Evolutionary conservation across 1,140 invertebrate species (phyloP).

Genomic region (Panagrolaimus sp.): DNA sequence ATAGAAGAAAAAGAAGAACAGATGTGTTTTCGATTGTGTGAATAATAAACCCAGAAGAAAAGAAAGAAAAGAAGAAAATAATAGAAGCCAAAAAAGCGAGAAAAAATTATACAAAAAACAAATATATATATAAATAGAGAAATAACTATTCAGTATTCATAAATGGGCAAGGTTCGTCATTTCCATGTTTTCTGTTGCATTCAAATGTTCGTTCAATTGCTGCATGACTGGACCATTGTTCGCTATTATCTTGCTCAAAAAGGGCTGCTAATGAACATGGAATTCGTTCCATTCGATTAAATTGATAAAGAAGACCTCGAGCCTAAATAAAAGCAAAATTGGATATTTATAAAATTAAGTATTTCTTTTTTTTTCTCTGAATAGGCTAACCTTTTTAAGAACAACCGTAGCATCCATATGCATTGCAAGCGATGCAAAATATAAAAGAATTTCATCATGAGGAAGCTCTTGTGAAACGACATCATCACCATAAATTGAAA

Average conservation of each 20-base stretch:
- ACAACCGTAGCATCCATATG: conserved; percentile 89
- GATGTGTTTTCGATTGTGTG: too few species aligned
- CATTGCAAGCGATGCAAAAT: conserved; percentile 88
- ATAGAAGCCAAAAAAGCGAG: too few species aligned
- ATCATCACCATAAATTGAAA: conserved; percentile 79
- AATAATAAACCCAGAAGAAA: too few species aligned
- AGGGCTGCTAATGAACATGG: conserved; percentile 80
- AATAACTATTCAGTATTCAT: conserved; percentile 9
- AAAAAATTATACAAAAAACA: too few species aligned
- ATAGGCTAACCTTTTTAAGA: conserved; percentile 68
- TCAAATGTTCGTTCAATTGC: conserved; percentile 33
- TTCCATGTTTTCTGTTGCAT: conserved; percentile 42
- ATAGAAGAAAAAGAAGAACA: too few species aligned
- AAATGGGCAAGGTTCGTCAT: conserved; percentile 43
- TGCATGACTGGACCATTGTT: conserved; percentile 51
- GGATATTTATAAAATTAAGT: neutral
- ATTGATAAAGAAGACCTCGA: conserved; percentile 79
- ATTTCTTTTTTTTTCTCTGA: neutral
- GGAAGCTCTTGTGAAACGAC: conserved; percentile 79
- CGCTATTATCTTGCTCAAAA: conserved; percentile 64
- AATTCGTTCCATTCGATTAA: conserved; percentile 73
- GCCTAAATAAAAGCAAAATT: conserved; percentile 63
- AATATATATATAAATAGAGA: too few species aligned
- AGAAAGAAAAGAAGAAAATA: too few species aligned
- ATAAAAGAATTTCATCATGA: conserved; percentile 83